phyloP scores from a whole-genome alignment of 2,797 vertebrate genomes.

The Triplophysa bombifrons region DNA sequence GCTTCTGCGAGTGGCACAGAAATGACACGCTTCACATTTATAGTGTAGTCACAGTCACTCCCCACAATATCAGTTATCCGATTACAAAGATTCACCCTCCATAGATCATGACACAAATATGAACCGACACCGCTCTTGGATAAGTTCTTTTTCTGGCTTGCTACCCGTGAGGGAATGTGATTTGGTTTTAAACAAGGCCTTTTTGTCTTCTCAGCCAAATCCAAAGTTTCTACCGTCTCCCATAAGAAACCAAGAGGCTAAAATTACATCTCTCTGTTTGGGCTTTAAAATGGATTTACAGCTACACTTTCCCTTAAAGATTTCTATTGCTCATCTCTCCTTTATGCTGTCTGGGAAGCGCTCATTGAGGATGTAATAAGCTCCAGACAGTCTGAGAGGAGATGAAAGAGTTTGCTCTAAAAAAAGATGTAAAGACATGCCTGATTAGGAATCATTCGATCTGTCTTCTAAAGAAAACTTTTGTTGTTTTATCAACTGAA shows the following conservation, averaged over 20 bases:
- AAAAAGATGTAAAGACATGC: slow-evolving; percentile 22
- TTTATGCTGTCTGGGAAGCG: slow-evolving; percentile 54
- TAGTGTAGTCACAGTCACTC: neutral
- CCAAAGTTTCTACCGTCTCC: slow-evolving; percentile 7
- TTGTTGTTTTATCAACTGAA: neutral
- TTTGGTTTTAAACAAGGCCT: slow-evolving; percentile 21
- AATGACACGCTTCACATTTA: neutral
- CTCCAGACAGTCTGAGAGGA: slow-evolving; percentile 64
- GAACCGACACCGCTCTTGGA: slow-evolving; percentile 8
- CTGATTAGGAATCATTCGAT: slow-evolving; percentile 22
- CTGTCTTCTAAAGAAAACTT: slow-evolving; percentile 18
- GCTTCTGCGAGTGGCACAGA: neutral
- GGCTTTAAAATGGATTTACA: slow-evolving; percentile 59
- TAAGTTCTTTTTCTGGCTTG: slow-evolving; percentile 13
- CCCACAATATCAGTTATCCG: neutral
- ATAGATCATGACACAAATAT: neutral
- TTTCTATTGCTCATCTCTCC: slow-evolving; percentile 49
- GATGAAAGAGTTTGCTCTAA: slow-evolving; percentile 65
- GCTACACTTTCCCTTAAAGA: slow-evolving; percentile 57
- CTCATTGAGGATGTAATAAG: slow-evolving; percentile 61
- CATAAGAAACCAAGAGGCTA: slow-evolving; percentile 27
- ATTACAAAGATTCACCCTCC: slow-evolving; percentile 21
- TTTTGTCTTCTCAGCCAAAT: slow-evolving; percentile 41
- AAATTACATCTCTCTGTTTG: slow-evolving; percentile 48
- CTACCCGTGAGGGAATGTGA: slow-evolving; percentile 18